Percentiles rank a stretch among this genome's conserved stretches.
Conservation (phyloP, 2,797 vertebrate species). For the Chiloscyllium punctatum region DNA sequence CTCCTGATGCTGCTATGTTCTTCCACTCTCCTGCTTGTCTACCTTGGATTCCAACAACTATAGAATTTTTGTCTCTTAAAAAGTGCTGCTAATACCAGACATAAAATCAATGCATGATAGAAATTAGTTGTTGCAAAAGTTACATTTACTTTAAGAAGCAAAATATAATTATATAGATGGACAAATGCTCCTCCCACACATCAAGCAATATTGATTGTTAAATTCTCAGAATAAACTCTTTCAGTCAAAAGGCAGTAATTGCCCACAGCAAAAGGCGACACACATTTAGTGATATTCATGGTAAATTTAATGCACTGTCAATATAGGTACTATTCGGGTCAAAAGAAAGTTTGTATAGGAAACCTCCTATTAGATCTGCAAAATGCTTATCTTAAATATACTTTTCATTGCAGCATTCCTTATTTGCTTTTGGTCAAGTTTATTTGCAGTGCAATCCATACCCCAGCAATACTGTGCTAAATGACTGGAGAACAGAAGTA, state of each 20-base stretch:
- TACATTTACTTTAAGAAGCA: not conserved
- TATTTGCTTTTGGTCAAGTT: slow-evolving; percentile 21
- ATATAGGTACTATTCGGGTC: not conserved
- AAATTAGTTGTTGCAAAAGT: not conserved
- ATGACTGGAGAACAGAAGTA: not conserved
- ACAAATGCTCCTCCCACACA: not conserved
- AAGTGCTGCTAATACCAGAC: not conserved
- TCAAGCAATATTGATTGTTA: not conserved
- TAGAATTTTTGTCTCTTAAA: too few species aligned
- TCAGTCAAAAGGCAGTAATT: not conserved
- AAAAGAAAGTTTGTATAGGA: not conserved
- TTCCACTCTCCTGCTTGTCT: too few species aligned
- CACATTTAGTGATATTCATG: not conserved
- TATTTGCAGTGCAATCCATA: not conserved
- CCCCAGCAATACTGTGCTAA: not conserved
- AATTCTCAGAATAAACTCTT: not conserved
- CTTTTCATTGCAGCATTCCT: not conserved
- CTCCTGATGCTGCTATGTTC: too few species aligned
- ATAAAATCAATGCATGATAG: not conserved
- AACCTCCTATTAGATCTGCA: not conserved
- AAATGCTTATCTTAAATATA: slow-evolving; percentile 13
- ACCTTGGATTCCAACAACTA: too few species aligned
- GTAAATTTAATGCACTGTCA: not conserved
- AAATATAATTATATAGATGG: not conserved
- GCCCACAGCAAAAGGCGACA: not conserved